phyloP scores from a whole-genome alignment of 2,113 vertebrate species.

The human (Homo sapiens) region GRCh38 chr17:64168501-64169000 shows the following conservation, averaged over 20 bases:
- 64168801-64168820: background rate
- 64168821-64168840: background rate
- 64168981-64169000: too few relatives aligned
- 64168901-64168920: too few relatives aligned
- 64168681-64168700: background rate
- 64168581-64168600: background rate
- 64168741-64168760: slow-evolving; percentile 33
- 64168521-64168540: background rate
- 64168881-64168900: background rate
- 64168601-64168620: background rate
- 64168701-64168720: background rate
- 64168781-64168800: slow-evolving; percentile 34
- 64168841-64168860: fast-evolving
- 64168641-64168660: slow-evolving; percentile 26
- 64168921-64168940: too few relatives aligned
- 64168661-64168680: background rate
- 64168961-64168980: too few relatives aligned
- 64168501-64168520: background rate
- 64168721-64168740: slow-evolving; percentile 1
- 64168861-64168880: fast-evolving
- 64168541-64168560: slow-evolving; percentile 21
- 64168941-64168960: too few relatives aligned
- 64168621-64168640: background rate
- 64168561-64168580: background rate
- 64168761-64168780: background rate